A percentile compares a stretch with the other conserved stretches of the same genome.
Evolutionary conservation across 2,113 vertebrate genomes (phyloP).

Genomic region (Xenopus borealis): DNA sequence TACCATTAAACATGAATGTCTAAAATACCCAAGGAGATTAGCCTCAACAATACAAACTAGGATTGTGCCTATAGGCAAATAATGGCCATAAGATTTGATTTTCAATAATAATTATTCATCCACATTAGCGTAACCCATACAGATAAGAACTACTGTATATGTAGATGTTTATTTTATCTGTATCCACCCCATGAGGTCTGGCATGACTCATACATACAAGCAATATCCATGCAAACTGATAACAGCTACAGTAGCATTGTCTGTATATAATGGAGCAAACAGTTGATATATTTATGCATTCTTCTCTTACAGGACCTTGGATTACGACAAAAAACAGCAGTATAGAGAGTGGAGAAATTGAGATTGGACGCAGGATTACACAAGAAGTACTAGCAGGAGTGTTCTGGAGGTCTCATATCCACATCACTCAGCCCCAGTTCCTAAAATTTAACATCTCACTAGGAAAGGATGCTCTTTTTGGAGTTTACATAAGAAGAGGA

Average conservation of each 20-base stretch:
- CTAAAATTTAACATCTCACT: slow-evolving; percentile 98
- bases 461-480: slow-evolving; percentile 93
- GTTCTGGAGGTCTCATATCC: slow-evolving; percentile 94
- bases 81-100: too few relatives aligned
- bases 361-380: slow-evolving; percentile 86
- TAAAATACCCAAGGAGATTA: too few relatives aligned
- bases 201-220: neutral
- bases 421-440: slow-evolving; percentile 91
- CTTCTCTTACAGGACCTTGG: slow-evolving; percentile 75
- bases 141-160: too few relatives aligned
- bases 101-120: too few relatives aligned
- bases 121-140: too few relatives aligned
- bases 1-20: too few relatives aligned
- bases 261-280: neutral
- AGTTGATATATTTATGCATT: slow-evolving; percentile 4
- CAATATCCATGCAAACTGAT: neutral
- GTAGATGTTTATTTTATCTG: too few relatives aligned
- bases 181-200: too few relatives aligned
- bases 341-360: slow-evolving; percentile 89
- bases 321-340: slow-evolving; percentile 85
- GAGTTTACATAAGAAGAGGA: slow-evolving; percentile 94
- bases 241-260: too few relatives aligned
- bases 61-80: too few relatives aligned
- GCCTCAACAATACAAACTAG: too few relatives aligned
- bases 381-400: slow-evolving; percentile 92